phyloP scores from a whole-genome alignment of 1,140 invertebrate species.

The Mesaphorura yosii region DNA sequence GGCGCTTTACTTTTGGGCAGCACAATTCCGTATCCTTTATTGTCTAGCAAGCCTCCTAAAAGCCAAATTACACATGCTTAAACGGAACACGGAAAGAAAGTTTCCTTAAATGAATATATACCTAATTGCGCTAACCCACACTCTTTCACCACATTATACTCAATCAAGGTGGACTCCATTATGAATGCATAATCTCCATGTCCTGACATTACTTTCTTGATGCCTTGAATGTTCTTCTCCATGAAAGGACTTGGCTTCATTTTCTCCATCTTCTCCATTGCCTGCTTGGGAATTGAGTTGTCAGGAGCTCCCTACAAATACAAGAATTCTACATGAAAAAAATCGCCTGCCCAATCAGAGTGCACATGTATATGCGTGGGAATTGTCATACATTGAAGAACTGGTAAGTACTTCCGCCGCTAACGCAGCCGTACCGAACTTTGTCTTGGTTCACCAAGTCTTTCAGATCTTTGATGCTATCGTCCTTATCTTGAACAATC shows the following conservation, averaged over 20 bases:
- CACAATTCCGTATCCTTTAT: slow-evolving; percentile 87
- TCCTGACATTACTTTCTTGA: slow-evolving; percentile 67
- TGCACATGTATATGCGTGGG: no score
- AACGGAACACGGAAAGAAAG: no score
- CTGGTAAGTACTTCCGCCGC: slow-evolving; percentile 77
- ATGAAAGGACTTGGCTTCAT: slow-evolving; percentile 66
- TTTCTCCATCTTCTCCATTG: slow-evolving; percentile 87
- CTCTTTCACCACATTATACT: slow-evolving; percentile 80
- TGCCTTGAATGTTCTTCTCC: slow-evolving; percentile 68
- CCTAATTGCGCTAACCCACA: slow-evolving; percentile 84
- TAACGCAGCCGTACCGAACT: slow-evolving; percentile 93
- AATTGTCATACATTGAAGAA: slow-evolving; percentile 64
- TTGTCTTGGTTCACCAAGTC: slow-evolving; percentile 92
- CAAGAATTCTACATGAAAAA: no score
- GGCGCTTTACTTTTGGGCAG: slow-evolving; percentile 69
- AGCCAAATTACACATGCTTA: no score
- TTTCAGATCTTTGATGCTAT: slow-evolving; percentile 88
- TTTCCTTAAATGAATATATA: no score
- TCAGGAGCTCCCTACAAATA: no score
- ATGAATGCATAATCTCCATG: slow-evolving; percentile 81
- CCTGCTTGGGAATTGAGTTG: no score
- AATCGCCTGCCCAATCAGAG: no score
- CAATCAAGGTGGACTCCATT: slow-evolving; percentile 87
- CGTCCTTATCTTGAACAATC: slow-evolving; percentile 90
- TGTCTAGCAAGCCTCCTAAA: no score